These are phyloP conservation scores for Tetramorium simillimum DNA, from an alignment of 1,140 invertebrate species.

Conservation along the genomic window DNA sequence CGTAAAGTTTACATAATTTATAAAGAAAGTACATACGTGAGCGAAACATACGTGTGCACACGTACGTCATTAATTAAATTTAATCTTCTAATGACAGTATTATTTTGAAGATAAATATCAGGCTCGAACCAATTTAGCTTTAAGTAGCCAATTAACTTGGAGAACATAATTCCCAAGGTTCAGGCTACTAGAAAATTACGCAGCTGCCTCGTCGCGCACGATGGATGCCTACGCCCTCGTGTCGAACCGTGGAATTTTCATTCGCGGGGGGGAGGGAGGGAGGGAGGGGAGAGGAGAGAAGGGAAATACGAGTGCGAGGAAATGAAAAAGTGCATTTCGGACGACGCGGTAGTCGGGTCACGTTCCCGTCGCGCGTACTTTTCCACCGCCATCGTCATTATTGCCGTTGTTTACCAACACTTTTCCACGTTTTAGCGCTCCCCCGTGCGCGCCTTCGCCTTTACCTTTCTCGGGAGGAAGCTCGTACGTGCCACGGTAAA, in stretches of 20 bases:
- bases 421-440: slow-evolving; percentile 52
- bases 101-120: slow-evolving; percentile 17
- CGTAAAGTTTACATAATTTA: not conserved
- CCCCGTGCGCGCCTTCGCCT: slow-evolving; percentile 6
- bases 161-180: not conserved
- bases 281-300: not conserved
- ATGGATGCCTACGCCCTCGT: not conserved
- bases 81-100: not conserved
- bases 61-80: not conserved
- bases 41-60: too few species aligned
- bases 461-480: slow-evolving; percentile 3
- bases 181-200: slow-evolving; percentile 6
- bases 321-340: slow-evolving; percentile 37
- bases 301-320: not conserved
- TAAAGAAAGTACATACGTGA: not conserved
- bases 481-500: slow-evolving; percentile 29
- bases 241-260: slow-evolving; percentile 31
- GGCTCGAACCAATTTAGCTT: not conserved
- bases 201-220: not conserved
- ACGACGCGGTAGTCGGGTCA: slow-evolving; percentile 31
- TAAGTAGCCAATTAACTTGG: not conserved
- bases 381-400: slow-evolving; percentile 48
- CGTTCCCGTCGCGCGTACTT: slow-evolving; percentile 25
- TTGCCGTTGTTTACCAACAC: slow-evolving; percentile 59
- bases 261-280: not conserved